Percentiles rank a stretch among this genome's conserved stretches.
These are phyloP conservation scores for Neosilurus mollespiculum DNA, from an alignment of 2,797 vertebrate genomes.

Conservation along the genomic window DNA sequence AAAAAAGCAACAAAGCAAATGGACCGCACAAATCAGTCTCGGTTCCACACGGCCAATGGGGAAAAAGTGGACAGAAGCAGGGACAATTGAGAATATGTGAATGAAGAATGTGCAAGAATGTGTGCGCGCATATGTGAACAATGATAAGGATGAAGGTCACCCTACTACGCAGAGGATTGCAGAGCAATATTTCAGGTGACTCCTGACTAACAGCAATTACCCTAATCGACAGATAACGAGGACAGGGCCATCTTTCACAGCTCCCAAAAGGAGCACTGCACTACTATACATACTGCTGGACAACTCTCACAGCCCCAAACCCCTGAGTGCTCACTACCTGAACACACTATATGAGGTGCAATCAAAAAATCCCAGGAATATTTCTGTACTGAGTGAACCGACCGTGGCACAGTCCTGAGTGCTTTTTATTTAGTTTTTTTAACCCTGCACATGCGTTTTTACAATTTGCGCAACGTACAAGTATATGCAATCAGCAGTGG, in stretches of 20 bases:
- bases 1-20: slow-evolving; percentile 26
- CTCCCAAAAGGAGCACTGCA: slow-evolving; percentile 71
- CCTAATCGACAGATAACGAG: slow-evolving; percentile 78
- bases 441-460: too few relatives aligned
- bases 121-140: slow-evolving; percentile 26
- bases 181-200: slow-evolving; percentile 72
- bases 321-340: neutral
- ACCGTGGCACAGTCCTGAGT: too few relatives aligned
- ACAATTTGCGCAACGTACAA: too few relatives aligned
- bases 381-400: too few relatives aligned
- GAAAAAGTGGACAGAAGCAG: neutral
- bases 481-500: too few relatives aligned
- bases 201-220: slow-evolving; percentile 79
- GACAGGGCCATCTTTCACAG: slow-evolving; percentile 72
- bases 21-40: slow-evolving; percentile 10
- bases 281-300: slow-evolving; percentile 47
- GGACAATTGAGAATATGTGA: too few relatives aligned
- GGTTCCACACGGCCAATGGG: neutral
- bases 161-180: slow-evolving; percentile 61
- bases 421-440: too few relatives aligned
- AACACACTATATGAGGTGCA: neutral
- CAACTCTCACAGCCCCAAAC: neutral
- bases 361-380: too few relatives aligned
- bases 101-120: too few relatives aligned
- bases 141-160: slow-evolving; percentile 46